These are phyloP conservation scores for Troides helena DNA, from an alignment of 2,888 invertebrate genomes.

Conservation along the genomic window DNA sequence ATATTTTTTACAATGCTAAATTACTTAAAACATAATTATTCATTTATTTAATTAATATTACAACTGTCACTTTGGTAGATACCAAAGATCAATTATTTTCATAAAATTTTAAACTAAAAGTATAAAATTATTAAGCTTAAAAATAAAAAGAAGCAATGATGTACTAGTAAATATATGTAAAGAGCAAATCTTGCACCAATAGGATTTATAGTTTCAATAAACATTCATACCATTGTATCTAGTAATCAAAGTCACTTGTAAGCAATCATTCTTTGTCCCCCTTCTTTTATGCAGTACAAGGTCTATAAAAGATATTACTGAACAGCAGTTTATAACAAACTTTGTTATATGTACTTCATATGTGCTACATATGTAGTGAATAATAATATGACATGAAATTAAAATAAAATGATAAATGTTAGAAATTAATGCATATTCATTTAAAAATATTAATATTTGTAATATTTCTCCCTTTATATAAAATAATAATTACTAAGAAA, in stretches of 20 bases:
- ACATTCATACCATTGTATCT: slow-evolving; percentile 31
- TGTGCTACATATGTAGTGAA: neutral
- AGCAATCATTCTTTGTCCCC: slow-evolving; percentile 73
- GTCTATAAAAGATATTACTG: slow-evolving; percentile 39
- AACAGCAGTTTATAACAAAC: slow-evolving; percentile 8
- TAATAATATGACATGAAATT: neutral
- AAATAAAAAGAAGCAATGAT: neutral
- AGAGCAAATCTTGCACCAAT: neutral
- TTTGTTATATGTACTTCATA: slow-evolving; percentile 1
- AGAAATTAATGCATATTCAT: too few relatives aligned
- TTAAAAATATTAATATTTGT: too few relatives aligned
- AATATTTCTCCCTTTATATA: too few relatives aligned
- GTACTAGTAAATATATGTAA: neutral
- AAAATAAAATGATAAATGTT: too few relatives aligned
- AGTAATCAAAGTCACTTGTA: slow-evolving; percentile 69
- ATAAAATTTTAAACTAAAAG: too few relatives aligned
- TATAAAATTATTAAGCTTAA: too few relatives aligned
- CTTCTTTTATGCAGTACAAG: slow-evolving; percentile 40
- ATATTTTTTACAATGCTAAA: too few relatives aligned
- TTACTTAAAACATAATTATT: too few relatives aligned
- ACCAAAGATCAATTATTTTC: too few relatives aligned
- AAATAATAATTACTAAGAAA: too few relatives aligned
- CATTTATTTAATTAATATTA: too few relatives aligned
- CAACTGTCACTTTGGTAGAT: too few relatives aligned
- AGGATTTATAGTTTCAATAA: neutral